Evolutionary conservation across 2,888 invertebrate genomes (phyloP).

Genomic region (Stenotaenia linearis): DNA sequence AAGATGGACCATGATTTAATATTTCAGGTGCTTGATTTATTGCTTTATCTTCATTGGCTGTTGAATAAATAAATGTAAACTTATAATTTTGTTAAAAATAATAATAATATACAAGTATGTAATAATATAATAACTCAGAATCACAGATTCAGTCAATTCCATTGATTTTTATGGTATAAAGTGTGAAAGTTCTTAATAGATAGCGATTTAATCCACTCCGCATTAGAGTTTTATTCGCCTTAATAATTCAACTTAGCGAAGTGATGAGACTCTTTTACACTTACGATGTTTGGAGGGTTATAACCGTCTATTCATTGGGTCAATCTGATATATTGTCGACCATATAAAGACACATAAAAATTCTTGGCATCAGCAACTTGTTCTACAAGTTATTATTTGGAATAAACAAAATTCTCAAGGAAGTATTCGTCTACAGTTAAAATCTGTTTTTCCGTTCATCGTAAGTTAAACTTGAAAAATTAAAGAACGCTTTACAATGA

Average conservation of each 20-base stretch:
- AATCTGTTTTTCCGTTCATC: no score
- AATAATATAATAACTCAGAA: no score
- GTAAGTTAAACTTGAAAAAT: no score
- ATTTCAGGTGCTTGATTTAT: background rate
- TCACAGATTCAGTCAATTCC: no score
- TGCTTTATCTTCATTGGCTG: background rate
- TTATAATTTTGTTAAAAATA: no score
- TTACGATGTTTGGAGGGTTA: background rate
- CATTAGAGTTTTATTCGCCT: background rate
- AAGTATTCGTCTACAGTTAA: background rate
- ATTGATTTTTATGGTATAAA: background rate
- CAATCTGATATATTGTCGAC: background rate
- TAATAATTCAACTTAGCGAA: background rate
- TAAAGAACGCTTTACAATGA: no score
- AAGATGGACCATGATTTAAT: conserved; percentile 30
- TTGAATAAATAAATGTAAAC: background rate
- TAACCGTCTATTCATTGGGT: background rate
- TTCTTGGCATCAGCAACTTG: background rate
- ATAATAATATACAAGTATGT: no score
- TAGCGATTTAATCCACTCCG: background rate
- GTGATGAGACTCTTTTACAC: background rate
- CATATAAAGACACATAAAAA: background rate
- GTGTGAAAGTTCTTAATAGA: background rate
- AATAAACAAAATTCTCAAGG: no score
- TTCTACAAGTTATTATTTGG: no score